A percentile compares a stretch with the other conserved stretches of the same genome.
These are phyloP conservation scores for Sciurus niger DNA, from an alignment of 2,113 vertebrate genomes.

Conservation along the genomic window DNA sequence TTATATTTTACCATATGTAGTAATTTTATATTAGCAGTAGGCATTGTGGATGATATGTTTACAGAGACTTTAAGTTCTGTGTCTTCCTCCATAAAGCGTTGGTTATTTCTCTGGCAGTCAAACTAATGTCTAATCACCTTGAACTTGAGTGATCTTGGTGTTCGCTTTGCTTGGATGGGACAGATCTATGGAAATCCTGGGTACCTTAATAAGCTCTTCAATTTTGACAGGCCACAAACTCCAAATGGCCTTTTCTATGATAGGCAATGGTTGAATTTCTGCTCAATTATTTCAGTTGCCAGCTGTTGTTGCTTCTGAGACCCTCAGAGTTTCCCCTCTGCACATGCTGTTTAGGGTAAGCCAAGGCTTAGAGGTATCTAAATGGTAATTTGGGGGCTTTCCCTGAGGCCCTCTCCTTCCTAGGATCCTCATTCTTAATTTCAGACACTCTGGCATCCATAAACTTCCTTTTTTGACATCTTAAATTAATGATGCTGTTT, in stretches of 20 bases:
- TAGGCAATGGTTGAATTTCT: background rate
- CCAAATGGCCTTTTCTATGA: background rate
- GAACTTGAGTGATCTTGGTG: background rate
- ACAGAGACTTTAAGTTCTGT: background rate
- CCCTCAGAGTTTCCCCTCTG: background rate
- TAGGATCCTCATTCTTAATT: background rate
- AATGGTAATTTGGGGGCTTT: background rate
- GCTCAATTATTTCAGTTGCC: background rate
- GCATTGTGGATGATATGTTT: background rate
- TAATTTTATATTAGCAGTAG: background rate
- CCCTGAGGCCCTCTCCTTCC: background rate
- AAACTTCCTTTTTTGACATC: background rate
- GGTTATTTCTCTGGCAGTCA: background rate
- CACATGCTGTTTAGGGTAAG: background rate
- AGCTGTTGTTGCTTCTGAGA: background rate
- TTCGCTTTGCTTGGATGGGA: background rate
- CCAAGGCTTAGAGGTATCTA: fast-evolving
- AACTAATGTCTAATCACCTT: background rate
- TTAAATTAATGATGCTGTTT: background rate
- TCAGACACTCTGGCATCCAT: background rate
- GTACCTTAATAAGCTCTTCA: background rate
- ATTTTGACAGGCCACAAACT: background rate
- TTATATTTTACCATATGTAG: background rate
- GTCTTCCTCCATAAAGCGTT: background rate
- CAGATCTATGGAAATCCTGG: background rate